These are phyloP conservation scores for Hapalemur alaotrensis DNA, from an alignment of 2,797 vertebrate genomes.

Conservation along the genomic window DNA sequence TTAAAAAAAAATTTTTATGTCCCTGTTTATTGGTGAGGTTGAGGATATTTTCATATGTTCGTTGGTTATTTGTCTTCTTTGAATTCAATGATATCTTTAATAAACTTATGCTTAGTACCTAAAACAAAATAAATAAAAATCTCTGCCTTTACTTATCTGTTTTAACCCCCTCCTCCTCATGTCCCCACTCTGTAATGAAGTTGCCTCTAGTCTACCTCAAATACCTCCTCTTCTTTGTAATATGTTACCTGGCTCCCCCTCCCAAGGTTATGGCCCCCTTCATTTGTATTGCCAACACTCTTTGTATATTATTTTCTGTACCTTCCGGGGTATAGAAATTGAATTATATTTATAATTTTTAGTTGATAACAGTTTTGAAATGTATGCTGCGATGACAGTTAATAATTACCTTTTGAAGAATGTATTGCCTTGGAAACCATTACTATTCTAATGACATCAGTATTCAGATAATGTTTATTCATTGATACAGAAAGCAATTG, in stretches of 20 bases:
- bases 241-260: background rate
- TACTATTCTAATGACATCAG: background rate
- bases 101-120: too few species aligned
- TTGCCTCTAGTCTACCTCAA: background rate
- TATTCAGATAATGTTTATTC: background rate
- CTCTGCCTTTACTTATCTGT: background rate
- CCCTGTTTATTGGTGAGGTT: too few species aligned
- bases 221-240: background rate
- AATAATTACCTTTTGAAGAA: conserved; percentile 29
- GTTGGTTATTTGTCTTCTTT: too few species aligned
- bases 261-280: background rate
- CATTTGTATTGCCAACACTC: background rate
- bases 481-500: background rate
- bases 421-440: background rate
- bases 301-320: background rate
- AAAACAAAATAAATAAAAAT: too few species aligned
- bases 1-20: too few species aligned
- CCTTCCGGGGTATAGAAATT: background rate
- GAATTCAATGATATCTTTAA: too few species aligned
- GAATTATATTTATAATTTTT: conserved; percentile 24
- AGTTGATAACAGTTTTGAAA: conserved; percentile 9
- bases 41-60: too few species aligned
- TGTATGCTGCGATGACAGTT: background rate
- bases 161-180: background rate
- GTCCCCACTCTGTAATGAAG: background rate